Evolutionary conservation across 1,140 invertebrate species (phyloP).

Genomic region (Delia radicum): DNA sequence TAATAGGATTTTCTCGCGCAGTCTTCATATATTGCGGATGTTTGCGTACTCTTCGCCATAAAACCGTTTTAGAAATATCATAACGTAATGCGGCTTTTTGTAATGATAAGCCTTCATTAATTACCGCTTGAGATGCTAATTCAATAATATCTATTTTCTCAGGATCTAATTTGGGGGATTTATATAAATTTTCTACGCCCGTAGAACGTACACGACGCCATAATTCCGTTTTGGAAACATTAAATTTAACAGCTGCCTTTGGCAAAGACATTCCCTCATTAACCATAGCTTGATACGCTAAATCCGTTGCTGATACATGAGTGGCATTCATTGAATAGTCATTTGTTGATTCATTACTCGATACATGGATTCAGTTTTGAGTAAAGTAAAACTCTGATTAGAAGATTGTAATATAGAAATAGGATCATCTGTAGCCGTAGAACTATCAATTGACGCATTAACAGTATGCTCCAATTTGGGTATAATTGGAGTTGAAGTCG

Average conservation of each 20-base stretch:
- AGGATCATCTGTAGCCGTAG: neutral
- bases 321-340: neutral
- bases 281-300: slow-evolving; percentile 50
- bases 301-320: neutral
- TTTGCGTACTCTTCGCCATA: slow-evolving; percentile 63
- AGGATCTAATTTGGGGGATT: neutral
- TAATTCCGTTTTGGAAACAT: slow-evolving; percentile 61
- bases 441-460: no score
- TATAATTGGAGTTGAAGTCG: slow-evolving; percentile 11
- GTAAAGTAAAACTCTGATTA: slow-evolving; percentile 6
- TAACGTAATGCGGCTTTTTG: slow-evolving; percentile 60
- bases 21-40: slow-evolving; percentile 56
- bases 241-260: slow-evolving; percentile 56
- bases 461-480: slow-evolving; percentile 8
- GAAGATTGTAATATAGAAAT: slow-evolving; percentile 7
- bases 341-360: neutral
- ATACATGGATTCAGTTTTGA: slow-evolving; percentile 11
- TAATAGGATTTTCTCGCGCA: slow-evolving; percentile 57
- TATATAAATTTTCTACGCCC: slow-evolving; percentile 29
- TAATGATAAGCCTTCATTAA: slow-evolving; percentile 61
- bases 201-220: slow-evolving; percentile 57
- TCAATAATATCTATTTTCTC: slow-evolving; percentile 50
- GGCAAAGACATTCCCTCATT: slow-evolving; percentile 59
- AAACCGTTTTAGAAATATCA: slow-evolving; percentile 64
- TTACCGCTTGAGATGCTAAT: slow-evolving; percentile 59